Conservation (phyloP, 2,113 vertebrate genomes). For the Labeo catla region DNA sequence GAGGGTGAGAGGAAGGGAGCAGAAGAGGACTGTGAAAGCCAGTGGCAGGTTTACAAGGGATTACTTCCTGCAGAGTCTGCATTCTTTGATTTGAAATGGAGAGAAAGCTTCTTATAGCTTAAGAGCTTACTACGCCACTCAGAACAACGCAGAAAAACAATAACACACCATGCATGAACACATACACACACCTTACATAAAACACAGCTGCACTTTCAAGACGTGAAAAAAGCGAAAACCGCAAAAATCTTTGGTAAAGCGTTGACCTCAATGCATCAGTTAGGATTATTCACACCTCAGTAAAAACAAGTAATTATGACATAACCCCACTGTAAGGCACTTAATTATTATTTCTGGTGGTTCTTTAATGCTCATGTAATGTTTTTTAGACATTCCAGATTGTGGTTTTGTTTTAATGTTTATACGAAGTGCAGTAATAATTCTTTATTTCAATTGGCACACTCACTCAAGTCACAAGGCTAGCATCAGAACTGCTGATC, state of each 20-base stretch:
- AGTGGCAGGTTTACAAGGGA: constrained; percentile 79
- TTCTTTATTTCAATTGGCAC: background rate
- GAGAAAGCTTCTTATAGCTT: constrained; percentile 80
- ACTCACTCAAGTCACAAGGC: background rate
- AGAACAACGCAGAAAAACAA: constrained; percentile 76
- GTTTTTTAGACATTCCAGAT: background rate
- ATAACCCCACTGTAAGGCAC: background rate
- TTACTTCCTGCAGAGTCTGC: constrained; percentile 82
- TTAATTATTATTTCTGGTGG: background rate
- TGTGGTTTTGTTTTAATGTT: background rate
- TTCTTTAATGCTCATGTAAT: background rate
- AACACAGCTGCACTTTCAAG: constrained; percentile 2
- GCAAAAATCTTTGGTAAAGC: background rate
- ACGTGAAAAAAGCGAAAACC: background rate
- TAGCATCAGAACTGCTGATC: background rate
- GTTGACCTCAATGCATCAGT: background rate
- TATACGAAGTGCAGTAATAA: background rate
- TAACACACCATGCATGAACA: constrained; percentile 65
- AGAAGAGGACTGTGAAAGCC: constrained; percentile 69
- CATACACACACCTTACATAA: constrained; percentile 52
- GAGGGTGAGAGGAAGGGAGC: constrained; percentile 45
- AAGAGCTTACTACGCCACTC: constrained; percentile 77
- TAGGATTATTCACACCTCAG: background rate
- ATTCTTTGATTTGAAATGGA: constrained; percentile 79
- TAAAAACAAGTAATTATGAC: background rate